A percentile compares a stretch with the other conserved stretches of the same genome.
Evolutionary conservation across 2,797 vertebrate species (phyloP).

Genomic region (Mergus octosetaceus): DNA sequence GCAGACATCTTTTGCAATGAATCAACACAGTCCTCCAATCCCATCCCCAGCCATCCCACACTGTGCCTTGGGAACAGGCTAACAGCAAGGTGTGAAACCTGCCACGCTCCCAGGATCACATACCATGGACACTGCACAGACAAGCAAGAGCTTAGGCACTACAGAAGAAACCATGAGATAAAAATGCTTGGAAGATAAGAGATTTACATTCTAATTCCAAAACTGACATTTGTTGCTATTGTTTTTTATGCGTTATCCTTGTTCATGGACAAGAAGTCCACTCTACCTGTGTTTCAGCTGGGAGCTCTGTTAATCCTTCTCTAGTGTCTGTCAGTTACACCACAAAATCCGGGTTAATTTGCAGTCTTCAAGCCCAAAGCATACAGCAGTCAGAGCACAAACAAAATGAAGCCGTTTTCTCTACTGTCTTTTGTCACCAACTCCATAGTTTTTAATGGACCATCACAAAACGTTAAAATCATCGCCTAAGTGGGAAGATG

Average conservation of each 20-base stretch:
- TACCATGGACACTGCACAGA: fast-evolving
- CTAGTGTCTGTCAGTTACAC: background rate
- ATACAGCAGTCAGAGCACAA: background rate
- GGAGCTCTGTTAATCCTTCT: background rate
- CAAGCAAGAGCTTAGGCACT: background rate
- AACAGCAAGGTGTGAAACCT: background rate
- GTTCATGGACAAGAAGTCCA: background rate
- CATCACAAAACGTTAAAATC: background rate
- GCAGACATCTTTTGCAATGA: background rate
- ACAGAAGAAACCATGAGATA: background rate
- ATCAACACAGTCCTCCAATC: background rate
- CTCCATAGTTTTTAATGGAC: background rate
- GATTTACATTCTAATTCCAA: background rate
- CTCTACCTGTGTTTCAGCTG: background rate
- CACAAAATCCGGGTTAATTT: background rate
- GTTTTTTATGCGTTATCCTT: background rate
- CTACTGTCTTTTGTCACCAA: background rate
- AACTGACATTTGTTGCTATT: fast-evolving
- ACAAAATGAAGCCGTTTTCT: background rate
- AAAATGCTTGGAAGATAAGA: background rate
- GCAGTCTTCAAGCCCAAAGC: background rate
- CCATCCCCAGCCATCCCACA: background rate
- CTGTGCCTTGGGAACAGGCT: background rate
- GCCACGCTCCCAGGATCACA: background rate
- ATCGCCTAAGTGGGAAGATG: background rate